phyloP scores from a whole-genome alignment of 2,113 vertebrate species.

The Maccullochella peelii region DNA sequence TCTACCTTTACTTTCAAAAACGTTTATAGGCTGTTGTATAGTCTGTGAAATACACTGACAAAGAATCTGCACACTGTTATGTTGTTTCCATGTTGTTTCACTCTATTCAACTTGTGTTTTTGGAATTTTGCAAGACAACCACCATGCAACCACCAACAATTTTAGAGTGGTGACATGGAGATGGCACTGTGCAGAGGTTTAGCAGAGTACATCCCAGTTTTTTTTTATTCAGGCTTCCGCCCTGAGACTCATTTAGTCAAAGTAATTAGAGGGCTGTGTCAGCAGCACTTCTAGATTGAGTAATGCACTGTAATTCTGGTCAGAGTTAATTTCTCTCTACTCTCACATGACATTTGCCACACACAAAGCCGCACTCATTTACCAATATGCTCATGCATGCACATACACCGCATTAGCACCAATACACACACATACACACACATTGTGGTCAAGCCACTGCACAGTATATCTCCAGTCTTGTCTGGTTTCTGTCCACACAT shows the following conservation, averaged over 20 bases:
- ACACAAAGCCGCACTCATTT: constrained; percentile 42
- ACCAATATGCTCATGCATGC: neutral
- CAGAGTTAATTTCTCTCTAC: constrained; percentile 44
- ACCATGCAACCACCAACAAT: neutral
- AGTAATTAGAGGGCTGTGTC: constrained; percentile 65
- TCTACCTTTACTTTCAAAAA: neutral
- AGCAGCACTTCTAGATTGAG: constrained; percentile 33
- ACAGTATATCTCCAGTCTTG: constrained; percentile 38
- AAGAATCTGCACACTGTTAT: neutral
- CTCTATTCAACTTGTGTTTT: neutral
- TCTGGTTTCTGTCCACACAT: constrained; percentile 44
- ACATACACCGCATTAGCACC: neutral
- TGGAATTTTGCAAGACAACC: neutral
- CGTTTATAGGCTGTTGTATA: neutral
- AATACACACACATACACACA: constrained; percentile 1
- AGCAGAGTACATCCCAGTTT: constrained; percentile 11
- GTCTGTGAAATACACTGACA: neutral
- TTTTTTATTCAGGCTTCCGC: constrained; percentile 13
- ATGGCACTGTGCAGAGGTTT: constrained; percentile 14
- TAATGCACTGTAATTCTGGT: constrained; percentile 61
- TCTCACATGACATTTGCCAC: constrained; percentile 54
- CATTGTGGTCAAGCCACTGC: constrained; percentile 23
- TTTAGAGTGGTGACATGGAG: constrained; percentile 1
- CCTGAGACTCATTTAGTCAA: constrained; percentile 50
- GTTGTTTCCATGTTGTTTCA: neutral